These are phyloP conservation scores for Drosophila colorata DNA, from an alignment of 2,888 invertebrate species.

Conservation along the genomic window DNA sequence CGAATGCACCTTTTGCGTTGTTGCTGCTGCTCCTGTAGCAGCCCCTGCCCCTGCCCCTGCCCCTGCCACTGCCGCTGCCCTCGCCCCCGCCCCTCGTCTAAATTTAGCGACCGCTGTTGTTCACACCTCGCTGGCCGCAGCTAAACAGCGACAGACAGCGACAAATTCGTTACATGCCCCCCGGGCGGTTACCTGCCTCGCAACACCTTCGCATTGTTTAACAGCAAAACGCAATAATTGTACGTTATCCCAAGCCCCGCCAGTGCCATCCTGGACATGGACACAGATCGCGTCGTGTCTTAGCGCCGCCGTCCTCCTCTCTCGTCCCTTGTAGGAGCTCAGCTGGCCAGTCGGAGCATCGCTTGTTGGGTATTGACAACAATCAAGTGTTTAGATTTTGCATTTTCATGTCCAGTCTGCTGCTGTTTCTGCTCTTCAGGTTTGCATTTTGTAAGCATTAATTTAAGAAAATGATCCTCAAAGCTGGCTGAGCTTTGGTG, in stretches of 20 bases:
- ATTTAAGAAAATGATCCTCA: conserved; percentile 51
- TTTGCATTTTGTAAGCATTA: conserved; percentile 42
- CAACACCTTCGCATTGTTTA: conserved; percentile 72
- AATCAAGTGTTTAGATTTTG: conserved; percentile 64
- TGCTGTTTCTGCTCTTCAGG: conserved; percentile 18
- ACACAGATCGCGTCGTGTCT: conserved; percentile 52
- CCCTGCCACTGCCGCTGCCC: conserved; percentile 3
- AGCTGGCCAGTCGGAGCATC: conserved; percentile 7
- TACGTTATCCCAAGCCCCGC: conserved; percentile 38
- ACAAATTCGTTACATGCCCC: conserved; percentile 72
- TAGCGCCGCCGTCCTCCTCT: conserved; percentile 39
- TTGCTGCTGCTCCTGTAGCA: conserved; percentile 4
- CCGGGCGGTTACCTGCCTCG: conserved; percentile 33
- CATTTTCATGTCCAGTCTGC: conserved; percentile 50
- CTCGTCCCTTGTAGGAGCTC: background rate
- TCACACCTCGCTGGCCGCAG: conserved; percentile 72
- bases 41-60: conserved; percentile 1
- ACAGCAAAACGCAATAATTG: conserved; percentile 80
- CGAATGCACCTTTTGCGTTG: conserved; percentile 60
- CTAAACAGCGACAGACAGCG: conserved; percentile 68
- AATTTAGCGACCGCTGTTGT: conserved; percentile 66
- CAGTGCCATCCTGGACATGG: conserved; percentile 17
- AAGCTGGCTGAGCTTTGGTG: conserved; percentile 9
- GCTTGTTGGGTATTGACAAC: conserved; percentile 59
- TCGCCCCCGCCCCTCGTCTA: conserved; percentile 39